Evolutionary conservation across 2,113 vertebrate genomes (phyloP), one percentile per base, ranked within the genome.

Genomic region (Paradoxurus hermaphroditus): DNA sequence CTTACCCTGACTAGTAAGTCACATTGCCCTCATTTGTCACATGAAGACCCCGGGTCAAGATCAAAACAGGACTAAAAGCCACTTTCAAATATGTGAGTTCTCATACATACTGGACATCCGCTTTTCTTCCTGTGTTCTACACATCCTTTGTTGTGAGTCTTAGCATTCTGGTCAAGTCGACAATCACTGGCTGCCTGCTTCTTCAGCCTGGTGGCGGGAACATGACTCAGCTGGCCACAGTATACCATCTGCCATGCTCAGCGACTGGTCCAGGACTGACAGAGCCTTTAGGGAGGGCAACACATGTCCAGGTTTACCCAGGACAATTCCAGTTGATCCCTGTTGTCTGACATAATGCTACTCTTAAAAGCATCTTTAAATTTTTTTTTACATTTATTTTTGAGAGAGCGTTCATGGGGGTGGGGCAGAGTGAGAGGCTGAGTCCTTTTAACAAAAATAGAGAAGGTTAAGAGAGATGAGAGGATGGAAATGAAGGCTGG

Each of bases 191-290:
- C 49, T 51, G 0, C 27, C 62, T 11, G 5, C 63, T 86, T 73
- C 85, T 51, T 83, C 46, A n/a, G 9, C 86, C 12, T 4, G 10
- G 3, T 12, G 63, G 53, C 0, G 8, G 39, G 62, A 10, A 27
- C 13, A 4, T 3, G 18, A 53, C 13, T 85, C 77, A 7, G 10
- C 12, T 68, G 25, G 27, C 78, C 59, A 12, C 31, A 49, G 56
- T 14, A n/a, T 1, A 46, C 41, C 72, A 86, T 1, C 73, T 10
- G 8, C 70, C 15, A n/a, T 3, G 6, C 72, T 41, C 4, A 39
- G 56, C 3, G 39, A 78, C 0, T 1, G 25, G 13, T 41, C 59
- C 15, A 15, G 63, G 29, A 59, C 53, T 0, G 25, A 63, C 0
- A 14, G 11, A 10, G 16, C 46, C 19, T 46, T 85, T 10, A 9